Conservation (phyloP, 1,140 invertebrate species). For the Calycopis cecrops region DNA sequence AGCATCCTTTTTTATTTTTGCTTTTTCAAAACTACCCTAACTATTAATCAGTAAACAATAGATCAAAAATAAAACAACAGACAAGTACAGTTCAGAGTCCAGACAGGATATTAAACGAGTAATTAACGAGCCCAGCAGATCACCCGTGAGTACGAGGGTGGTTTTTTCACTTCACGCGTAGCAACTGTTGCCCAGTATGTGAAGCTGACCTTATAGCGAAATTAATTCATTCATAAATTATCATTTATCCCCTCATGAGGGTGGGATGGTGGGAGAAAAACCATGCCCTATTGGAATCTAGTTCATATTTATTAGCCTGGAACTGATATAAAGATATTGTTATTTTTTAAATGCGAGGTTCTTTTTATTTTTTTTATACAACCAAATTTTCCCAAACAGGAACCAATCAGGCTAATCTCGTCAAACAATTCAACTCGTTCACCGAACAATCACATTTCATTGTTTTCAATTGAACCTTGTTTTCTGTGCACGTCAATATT, state of each 20-base stretch:
- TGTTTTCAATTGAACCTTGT: constrained; percentile 56
- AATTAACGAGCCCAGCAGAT: constrained; percentile 9
- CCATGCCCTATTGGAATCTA: too few species aligned
- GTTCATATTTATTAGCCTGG: too few species aligned
- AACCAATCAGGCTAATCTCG: constrained; percentile 1
- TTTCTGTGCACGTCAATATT: constrained; percentile 70
- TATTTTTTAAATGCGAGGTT: too few species aligned
- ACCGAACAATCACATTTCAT: constrained; percentile 60
- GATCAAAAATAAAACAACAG: not conserved
- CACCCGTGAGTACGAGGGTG: constrained; percentile 5
- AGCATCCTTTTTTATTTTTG: too few species aligned
- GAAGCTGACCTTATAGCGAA: too few species aligned
- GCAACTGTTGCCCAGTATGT: not conserved
- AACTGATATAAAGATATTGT: too few species aligned
- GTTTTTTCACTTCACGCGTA: not conserved
- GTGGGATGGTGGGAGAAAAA: too few species aligned
- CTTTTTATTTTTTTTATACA: too few species aligned
- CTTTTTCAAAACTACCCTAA: too few species aligned
- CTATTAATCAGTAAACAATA: too few species aligned
- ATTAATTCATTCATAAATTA: too few species aligned
- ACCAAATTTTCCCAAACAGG: not conserved
- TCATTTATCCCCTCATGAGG: too few species aligned
- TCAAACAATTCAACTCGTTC: not conserved
- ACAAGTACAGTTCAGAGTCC: constrained; percentile 2
- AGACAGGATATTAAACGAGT: constrained; percentile 7